Conservation (phyloP, 2,888 invertebrate species). For the Melanostoma scalare region DNA sequence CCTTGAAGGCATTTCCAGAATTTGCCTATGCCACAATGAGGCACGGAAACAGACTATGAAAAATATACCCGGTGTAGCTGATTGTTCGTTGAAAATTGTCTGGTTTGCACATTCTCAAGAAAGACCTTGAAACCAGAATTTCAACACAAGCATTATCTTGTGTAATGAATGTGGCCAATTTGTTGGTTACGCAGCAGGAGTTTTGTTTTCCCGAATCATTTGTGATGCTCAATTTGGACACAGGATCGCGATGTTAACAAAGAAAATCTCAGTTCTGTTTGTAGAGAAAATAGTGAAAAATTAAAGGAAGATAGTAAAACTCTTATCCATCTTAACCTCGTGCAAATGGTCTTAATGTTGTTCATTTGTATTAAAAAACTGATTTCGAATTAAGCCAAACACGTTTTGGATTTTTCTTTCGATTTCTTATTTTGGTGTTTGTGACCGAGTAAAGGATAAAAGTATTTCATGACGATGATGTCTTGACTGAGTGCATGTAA, state of each 20-base stretch:
- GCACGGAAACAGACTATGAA: slow-evolving; percentile 56
- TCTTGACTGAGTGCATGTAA: no score
- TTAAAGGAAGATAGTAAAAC: no score
- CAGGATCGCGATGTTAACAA: slow-evolving; percentile 30
- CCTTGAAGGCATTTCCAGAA: slow-evolving; percentile 41
- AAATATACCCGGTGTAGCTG: slow-evolving; percentile 21
- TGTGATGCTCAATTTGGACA: background rate
- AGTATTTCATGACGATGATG: no score
- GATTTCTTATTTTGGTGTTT: no score
- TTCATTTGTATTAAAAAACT: no score
- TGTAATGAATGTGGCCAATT: slow-evolving; percentile 72
- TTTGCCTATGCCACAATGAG: slow-evolving; percentile 21
- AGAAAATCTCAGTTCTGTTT: background rate
- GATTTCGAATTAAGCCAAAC: no score
- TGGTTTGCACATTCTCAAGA: slow-evolving; percentile 63
- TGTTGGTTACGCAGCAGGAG: slow-evolving; percentile 70
- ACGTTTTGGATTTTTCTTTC: no score
- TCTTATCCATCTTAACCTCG: no score
- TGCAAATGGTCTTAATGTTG: no score
- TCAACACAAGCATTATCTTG: slow-evolving; percentile 64
- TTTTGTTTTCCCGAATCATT: slow-evolving; percentile 19
- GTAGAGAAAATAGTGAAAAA: no score
- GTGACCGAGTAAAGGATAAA: no score
- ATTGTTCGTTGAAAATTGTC: slow-evolving; percentile 54
- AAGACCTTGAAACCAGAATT: slow-evolving; percentile 55